A percentile compares a stretch with the other conserved stretches of the same genome.
phyloP scores from a whole-genome alignment of 2,113 vertebrate species.

The Thymallus thymallus region DNA sequence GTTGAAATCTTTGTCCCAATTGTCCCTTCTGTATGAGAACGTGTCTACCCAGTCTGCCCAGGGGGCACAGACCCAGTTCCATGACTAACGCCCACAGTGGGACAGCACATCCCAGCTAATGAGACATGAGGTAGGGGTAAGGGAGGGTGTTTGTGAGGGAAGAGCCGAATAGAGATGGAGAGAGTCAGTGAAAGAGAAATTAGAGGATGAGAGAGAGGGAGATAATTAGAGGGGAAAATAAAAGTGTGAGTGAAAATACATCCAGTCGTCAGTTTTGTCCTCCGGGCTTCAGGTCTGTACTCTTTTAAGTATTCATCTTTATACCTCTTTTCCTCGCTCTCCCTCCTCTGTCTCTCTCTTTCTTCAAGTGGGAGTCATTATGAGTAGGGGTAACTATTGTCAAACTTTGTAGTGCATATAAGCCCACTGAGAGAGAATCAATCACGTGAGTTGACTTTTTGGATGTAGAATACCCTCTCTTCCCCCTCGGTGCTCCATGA shows the following conservation, averaged over 20 bases:
- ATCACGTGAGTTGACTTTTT: constrained; percentile 41
- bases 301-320: not conserved
- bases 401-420: constrained; percentile 10
- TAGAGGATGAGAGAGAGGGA: constrained; percentile 34
- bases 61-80: constrained; percentile 2
- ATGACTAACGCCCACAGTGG: not conserved
- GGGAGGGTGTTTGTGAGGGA: constrained; percentile 34
- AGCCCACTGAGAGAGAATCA: constrained; percentile 22
- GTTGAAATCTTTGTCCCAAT: not conserved
- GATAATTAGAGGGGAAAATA: constrained; percentile 44
- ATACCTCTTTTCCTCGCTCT: not conserved
- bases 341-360: not conserved
- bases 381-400: constrained; percentile 24
- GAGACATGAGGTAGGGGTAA: constrained; percentile 32
- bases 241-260: constrained; percentile 26
- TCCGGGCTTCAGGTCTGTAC: constrained; percentile 16
- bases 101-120: constrained; percentile 15
- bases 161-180: constrained; percentile 18
- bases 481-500: constrained; percentile 23
- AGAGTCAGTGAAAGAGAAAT: constrained; percentile 43
- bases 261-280: constrained; percentile 22
- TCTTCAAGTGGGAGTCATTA: not conserved
- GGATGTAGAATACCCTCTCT: constrained; percentile 6
- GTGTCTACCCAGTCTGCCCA: constrained; percentile 15
- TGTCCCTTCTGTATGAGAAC: not conserved